Conservation (phyloP, 2,888 invertebrate species). For the Cerceris rybyensis region DNA sequence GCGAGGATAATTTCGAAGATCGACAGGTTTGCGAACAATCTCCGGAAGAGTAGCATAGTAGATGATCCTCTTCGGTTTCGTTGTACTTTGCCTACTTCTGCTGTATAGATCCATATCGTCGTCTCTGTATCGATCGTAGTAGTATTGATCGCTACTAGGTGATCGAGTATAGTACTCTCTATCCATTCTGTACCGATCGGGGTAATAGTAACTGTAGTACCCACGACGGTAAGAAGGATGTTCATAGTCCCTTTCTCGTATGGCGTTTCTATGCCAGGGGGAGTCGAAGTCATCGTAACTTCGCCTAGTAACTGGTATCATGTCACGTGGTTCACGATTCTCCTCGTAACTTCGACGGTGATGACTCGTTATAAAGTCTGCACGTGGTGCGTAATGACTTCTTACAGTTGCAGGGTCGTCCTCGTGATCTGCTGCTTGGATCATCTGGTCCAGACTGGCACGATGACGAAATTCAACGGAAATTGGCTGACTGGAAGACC, state of each 20-base stretch:
- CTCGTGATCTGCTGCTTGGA: conserved; percentile 45
- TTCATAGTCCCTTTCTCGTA: conserved; percentile 68
- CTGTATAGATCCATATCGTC: conserved; percentile 74
- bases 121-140: conserved; percentile 74
- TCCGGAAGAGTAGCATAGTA: conserved; percentile 82
- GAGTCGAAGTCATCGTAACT: conserved; percentile 71
- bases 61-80: conserved; percentile 79
- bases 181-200: conserved; percentile 75
- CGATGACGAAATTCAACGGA: conserved; percentile 75
- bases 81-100: conserved; percentile 65
- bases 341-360: conserved; percentile 72
- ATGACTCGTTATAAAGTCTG: conserved; percentile 77
- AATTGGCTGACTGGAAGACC: conserved; percentile 75
- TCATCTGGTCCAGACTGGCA: conserved; percentile 64
- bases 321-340: conserved; percentile 72
- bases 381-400: conserved; percentile 69
- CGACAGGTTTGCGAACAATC: conserved; percentile 79
- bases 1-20: conserved; percentile 73
- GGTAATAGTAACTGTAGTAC: conserved; percentile 68
- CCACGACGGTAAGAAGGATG: conserved; percentile 62
- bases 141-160: conserved; percentile 62
- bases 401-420: conserved; percentile 55
- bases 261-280: conserved; percentile 61
- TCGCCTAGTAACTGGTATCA: conserved; percentile 62
- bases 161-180: conserved; percentile 73